phyloP scores from a whole-genome alignment of 2,888 invertebrate genomes.

The Morpho achilles region DNA sequence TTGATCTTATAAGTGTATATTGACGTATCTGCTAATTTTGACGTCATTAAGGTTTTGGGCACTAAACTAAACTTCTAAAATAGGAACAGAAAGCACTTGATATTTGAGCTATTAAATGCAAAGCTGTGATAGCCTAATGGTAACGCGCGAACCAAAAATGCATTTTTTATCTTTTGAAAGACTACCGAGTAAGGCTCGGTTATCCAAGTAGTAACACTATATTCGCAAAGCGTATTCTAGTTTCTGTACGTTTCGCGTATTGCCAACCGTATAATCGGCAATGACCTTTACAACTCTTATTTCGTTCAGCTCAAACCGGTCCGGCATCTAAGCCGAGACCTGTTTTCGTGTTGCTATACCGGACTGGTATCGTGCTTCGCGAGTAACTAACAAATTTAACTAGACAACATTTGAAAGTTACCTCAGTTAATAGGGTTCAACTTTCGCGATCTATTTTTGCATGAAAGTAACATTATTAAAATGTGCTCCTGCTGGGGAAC shows the following conservation, averaged over 20 bases:
- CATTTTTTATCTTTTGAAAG: too few species aligned
- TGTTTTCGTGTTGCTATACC: constrained; percentile 34
- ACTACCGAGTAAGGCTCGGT: too few species aligned
- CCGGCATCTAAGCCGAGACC: constrained; percentile 32
- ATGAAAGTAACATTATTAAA: too few species aligned
- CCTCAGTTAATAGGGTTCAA: neutral
- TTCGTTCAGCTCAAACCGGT: constrained; percentile 41
- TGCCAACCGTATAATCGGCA: constrained; percentile 34
- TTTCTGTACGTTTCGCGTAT: constrained; percentile 10
- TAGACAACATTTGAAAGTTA: constrained; percentile 12
- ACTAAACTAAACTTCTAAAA: too few species aligned
- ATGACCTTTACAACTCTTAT: constrained; percentile 45
- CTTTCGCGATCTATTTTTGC: neutral
- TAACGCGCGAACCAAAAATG: too few species aligned
- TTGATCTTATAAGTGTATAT: too few species aligned
- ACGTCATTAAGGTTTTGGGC: too few species aligned
- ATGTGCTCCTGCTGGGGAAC: too few species aligned
- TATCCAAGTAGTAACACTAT: neutral
- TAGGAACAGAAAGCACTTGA: too few species aligned
- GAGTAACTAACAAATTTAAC: constrained; percentile 28
- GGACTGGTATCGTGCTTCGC: constrained; percentile 28
- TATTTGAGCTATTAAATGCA: too few species aligned
- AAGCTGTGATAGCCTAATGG: too few species aligned
- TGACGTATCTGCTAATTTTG: too few species aligned
- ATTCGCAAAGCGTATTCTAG: constrained; percentile 11